phyloP scores from a whole-genome alignment of 37 sponge, comb jelly and placozoan species.

The Ephydatia muelleri region DNA sequence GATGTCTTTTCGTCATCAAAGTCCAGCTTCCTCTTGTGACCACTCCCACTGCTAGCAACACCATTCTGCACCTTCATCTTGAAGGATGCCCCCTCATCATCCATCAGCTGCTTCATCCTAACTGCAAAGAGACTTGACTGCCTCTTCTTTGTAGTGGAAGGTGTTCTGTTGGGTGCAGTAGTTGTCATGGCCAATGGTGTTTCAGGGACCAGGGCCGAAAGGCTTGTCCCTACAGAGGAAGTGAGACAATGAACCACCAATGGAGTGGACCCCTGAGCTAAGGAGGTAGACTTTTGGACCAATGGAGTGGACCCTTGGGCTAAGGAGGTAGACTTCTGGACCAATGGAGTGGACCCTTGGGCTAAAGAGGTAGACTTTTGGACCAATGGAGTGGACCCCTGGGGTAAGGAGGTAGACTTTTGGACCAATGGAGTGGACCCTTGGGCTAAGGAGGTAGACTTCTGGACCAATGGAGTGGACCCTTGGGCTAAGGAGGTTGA shows the following conservation, averaged over 20 bases:
- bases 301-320: too few species aligned
- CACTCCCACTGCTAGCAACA: not conserved
- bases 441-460: not conserved
- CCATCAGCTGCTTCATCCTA: slow-evolving; percentile 5
- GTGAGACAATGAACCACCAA: too few species aligned
- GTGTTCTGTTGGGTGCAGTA: not conserved
- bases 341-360: not conserved
- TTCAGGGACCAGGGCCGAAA: too few species aligned
- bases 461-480: not conserved
- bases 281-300: not conserved
- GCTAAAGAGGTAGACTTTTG: not conserved
- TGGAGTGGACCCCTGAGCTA: too few species aligned
- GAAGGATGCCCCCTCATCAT: slow-evolving; percentile 36
- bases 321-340: too few species aligned
- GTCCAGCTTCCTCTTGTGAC: not conserved
- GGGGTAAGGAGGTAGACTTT: not conserved
- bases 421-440: too few species aligned
- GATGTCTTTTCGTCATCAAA: not conserved
- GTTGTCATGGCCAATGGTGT: not conserved
- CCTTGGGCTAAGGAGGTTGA: not conserved
- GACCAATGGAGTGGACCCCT: not conserved
- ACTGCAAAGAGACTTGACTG: slow-evolving; percentile 29
- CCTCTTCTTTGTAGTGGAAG: slow-evolving; percentile 25
- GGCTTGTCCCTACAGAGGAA: too few species aligned
- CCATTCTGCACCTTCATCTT: not conserved